A percentile compares a stretch with the other conserved stretches of the same genome.
phyloP scores from a whole-genome alignment of 2,888 invertebrate species.

The Microctonus aethiopoides region DNA sequence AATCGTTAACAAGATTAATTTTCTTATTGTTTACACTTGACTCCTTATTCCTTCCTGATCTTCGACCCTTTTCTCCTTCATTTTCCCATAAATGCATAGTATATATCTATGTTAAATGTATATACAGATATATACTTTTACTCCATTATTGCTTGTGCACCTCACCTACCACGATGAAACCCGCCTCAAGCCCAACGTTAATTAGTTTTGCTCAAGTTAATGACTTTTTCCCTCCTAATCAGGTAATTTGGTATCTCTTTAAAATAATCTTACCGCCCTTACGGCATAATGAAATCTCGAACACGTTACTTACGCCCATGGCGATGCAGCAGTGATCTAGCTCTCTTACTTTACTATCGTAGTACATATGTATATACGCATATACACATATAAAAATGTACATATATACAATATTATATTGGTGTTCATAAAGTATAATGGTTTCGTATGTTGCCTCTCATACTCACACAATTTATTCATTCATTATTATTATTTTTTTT shows the following conservation, averaged over 20 bases:
- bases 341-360: constrained; percentile 37
- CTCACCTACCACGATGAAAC: constrained; percentile 17
- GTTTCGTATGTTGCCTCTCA: background rate
- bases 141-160: background rate
- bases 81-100: constrained; percentile 5
- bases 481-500: background rate
- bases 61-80: constrained; percentile 26
- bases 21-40: constrained; percentile 58
- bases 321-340: constrained; percentile 33
- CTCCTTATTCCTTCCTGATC: constrained; percentile 42
- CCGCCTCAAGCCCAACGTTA: constrained; percentile 60
- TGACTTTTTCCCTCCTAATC: constrained; percentile 68
- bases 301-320: constrained; percentile 66
- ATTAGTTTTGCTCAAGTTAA: constrained; percentile 68
- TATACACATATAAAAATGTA: too few relatives aligned
- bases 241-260: constrained; percentile 69
- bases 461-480: background rate
- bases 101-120: background rate
- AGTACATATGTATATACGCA: too few relatives aligned
- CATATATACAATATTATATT: background rate
- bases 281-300: constrained; percentile 66
- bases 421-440: background rate
- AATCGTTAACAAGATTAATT: constrained; percentile 58
- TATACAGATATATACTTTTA: background rate
- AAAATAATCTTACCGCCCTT: constrained; percentile 66